Percentiles rank a stretch among this genome's conserved stretches.
Evolutionary conservation across 2,888 invertebrate genomes (phyloP).

Genomic region (Glaucopsyche alexis): DNA sequence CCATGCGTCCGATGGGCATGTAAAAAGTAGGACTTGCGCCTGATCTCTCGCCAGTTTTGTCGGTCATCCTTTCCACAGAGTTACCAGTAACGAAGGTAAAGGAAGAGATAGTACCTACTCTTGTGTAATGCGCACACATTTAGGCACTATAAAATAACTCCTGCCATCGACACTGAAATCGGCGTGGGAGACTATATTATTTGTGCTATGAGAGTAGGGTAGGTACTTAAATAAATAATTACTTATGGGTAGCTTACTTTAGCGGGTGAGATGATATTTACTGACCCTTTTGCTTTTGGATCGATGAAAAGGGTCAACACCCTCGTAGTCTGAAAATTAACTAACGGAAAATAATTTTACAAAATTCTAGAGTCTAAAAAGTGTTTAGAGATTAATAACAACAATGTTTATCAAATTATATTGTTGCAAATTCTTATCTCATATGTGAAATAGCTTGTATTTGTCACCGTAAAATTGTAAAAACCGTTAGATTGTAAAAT

Average conservation of each 20-base stretch:
- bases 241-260: neutral
- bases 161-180: too few relatives aligned
- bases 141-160: too few relatives aligned
- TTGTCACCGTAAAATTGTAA: too few relatives aligned
- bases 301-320: neutral
- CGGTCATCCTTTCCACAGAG: too few relatives aligned
- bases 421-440: too few relatives aligned
- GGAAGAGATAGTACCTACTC: neutral
- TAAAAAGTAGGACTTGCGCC: too few relatives aligned
- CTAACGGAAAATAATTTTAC: neutral
- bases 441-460: too few relatives aligned
- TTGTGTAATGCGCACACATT: too few relatives aligned
- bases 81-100: neutral
- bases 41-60: too few relatives aligned
- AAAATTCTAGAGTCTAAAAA: neutral
- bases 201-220: neutral
- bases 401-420: neutral
- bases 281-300: constrained; percentile 3
- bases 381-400: neutral
- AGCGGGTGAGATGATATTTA: constrained; percentile 12
- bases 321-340: neutral
- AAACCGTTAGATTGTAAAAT: too few relatives aligned
- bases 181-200: neutral
- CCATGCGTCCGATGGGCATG: too few relatives aligned
- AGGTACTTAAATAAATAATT: constrained; percentile 45